Percentiles rank a stretch among this genome's conserved stretches.
These are phyloP conservation scores for Drosophila acutilabella DNA, from an alignment of 2,888 invertebrate species.

Conservation along the genomic window DNA sequence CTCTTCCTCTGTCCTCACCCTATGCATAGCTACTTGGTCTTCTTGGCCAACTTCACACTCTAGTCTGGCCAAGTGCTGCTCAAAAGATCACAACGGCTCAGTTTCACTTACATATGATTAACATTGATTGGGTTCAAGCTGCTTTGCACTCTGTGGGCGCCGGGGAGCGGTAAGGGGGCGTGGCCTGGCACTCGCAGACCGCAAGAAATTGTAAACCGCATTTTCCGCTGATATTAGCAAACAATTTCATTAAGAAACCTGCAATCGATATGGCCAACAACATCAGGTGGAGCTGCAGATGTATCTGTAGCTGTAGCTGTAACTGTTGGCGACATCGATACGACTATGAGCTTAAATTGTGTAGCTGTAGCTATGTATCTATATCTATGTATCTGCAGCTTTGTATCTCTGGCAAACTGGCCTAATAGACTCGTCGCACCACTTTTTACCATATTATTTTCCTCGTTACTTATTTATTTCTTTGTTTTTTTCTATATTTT, in stretches of 20 bases:
- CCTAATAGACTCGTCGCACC: slow-evolving; percentile 74
- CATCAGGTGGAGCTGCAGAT: slow-evolving; percentile 64
- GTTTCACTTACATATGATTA: slow-evolving; percentile 57
- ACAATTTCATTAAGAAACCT: slow-evolving; percentile 80
- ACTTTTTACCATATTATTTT: slow-evolving; percentile 33
- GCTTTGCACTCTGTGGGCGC: background rate
- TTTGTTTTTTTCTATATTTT: slow-evolving; percentile 9
- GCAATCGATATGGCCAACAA: slow-evolving; percentile 67
- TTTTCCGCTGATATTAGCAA: slow-evolving; percentile 80
- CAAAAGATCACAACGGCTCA: slow-evolving; percentile 25
- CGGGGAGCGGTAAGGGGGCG: no score
- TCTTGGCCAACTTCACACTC: slow-evolving; percentile 4
- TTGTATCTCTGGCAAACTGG: slow-evolving; percentile 14
- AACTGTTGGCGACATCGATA: background rate
- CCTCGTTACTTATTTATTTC: background rate
- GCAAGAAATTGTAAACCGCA: slow-evolving; percentile 70
- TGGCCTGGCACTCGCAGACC: slow-evolving; percentile 18
- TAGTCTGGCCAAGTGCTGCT: slow-evolving; percentile 3
- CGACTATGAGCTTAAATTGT: no score
- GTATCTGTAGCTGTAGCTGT: slow-evolving; percentile 48
- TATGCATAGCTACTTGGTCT: background rate
- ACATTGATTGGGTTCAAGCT: slow-evolving; percentile 62
- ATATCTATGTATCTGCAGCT: background rate
- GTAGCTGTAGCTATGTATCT: slow-evolving; percentile 6
- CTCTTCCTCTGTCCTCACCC: no score